These are phyloP conservation scores for Petrocephalus microphthalmus DNA, from an alignment of 2,113 vertebrate species.

Conservation along the genomic window DNA sequence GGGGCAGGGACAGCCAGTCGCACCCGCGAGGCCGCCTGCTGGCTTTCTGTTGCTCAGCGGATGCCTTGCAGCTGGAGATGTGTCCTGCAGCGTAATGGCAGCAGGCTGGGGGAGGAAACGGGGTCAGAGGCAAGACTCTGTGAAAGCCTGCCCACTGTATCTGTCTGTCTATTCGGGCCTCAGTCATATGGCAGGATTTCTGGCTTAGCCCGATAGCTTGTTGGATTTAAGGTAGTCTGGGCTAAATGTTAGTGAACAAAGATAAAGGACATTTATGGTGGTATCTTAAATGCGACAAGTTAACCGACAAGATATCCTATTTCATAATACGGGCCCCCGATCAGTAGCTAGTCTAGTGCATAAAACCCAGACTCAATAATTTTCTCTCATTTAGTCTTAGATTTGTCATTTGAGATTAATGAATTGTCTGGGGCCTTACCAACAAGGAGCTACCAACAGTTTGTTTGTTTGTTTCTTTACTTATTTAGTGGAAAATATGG, in stretches of 20 bases:
- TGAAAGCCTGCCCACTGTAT: not conserved
- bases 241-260: too few species aligned
- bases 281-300: too few species aligned
- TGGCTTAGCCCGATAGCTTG: not conserved
- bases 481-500: not conserved
- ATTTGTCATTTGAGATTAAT: not conserved
- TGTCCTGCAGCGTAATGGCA: slow-evolving; percentile 23
- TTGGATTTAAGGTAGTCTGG: too few species aligned
- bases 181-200: not conserved
- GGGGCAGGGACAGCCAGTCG: not conserved
- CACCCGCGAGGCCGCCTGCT: not conserved
- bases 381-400: not conserved
- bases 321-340: not conserved
- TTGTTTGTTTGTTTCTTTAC: not conserved
- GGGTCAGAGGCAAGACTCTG: not conserved
- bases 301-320: not conserved
- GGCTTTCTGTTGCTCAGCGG: not conserved
- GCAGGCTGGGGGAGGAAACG: not conserved
- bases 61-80: slow-evolving; percentile 7
- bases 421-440: not conserved
- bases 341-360: not conserved
- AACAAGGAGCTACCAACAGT: not conserved
- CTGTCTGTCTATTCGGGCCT: not conserved
- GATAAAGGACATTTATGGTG: too few species aligned
- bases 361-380: not conserved